Evolutionary conservation across 2,888 invertebrate genomes (phyloP), one percentile per base, ranked within the genome.

Genomic region (Stenodera caucasica): DNA sequence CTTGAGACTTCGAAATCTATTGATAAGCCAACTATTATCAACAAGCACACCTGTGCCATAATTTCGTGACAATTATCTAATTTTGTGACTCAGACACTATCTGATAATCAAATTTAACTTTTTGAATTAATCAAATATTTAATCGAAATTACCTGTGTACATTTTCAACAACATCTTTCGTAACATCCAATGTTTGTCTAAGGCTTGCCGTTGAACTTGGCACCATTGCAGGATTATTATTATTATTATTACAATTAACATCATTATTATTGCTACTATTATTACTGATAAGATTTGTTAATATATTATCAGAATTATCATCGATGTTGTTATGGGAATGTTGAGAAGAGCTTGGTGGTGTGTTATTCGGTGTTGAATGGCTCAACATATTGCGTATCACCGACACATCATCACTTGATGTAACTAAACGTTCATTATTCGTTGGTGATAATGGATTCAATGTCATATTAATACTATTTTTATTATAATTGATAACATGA

Each of bases 111-210:
- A 26, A 26, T 26, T 5, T 4, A 26, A 4, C 5, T 26, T 5
- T 26, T 26, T 26, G 26, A 26, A 26, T n/a, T n/a, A 26, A 26
- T 26, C 3, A 26, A 26, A 4, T 5, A 26, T 26, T 4, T 5
- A 5, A 21, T 11, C 11, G 12, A 40, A 52, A 33, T 70, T 68
- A 88, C 88, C 88, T 86, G 74, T 88, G 87, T 11, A 88, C 87
- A 73, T 89, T 88, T 70, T 88, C 86, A 21, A 89, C 78, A 51
- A 88, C 86, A 69, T 89, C 88, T 67, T 83, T 82, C 0, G 88
- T 87, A 55, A 83, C 81, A 66, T 83, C 83, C 21, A 79, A 62
- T 9, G 68, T 67, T 51, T 58, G 65, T 55, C 37, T 14, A 49
- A 51, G 52, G 51, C 56, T 57, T 37, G 37, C 55, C 14, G 62